Evolutionary conservation across 2,113 vertebrate genomes (phyloP).

Genomic region (Acrocephalus kingi): DNA sequence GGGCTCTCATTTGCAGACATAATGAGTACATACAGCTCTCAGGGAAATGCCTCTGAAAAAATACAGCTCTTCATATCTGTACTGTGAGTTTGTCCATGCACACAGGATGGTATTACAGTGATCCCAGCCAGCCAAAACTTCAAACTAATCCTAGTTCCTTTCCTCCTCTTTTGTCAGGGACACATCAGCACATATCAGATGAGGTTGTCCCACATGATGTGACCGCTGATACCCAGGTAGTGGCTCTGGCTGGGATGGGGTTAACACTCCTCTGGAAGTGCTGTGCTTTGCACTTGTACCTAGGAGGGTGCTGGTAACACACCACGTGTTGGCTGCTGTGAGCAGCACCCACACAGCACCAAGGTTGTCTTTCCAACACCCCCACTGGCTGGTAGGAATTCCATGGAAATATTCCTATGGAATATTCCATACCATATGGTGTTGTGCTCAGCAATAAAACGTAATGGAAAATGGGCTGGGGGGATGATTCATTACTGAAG

Average conservation of each 20-base stretch:
- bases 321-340: background rate
- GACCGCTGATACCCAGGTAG: background rate
- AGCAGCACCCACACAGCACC: background rate
- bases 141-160: background rate
- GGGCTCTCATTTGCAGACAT: background rate
- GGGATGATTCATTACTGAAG: background rate
- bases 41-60: background rate
- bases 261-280: background rate
- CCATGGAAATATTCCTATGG: background rate
- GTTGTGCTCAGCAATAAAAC: background rate
- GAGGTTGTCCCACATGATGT: background rate
- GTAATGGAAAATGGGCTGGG: background rate
- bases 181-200: background rate
- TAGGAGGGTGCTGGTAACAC: background rate
- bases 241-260: background rate
- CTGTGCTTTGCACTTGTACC: background rate
- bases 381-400: accelerated
- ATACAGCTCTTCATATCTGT: background rate
- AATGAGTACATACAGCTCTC: background rate
- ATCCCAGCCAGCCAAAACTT: background rate
- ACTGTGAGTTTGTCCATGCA: background rate
- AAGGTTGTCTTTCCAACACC: background rate
- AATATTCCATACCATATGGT: background rate
- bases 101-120: background rate
- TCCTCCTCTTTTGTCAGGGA: background rate